A percentile compares a stretch with the other conserved stretches of the same genome.
These are phyloP conservation scores for Lophotriccus pileatus DNA, from an alignment of 2,797 vertebrate genomes.

Conservation along the genomic window DNA sequence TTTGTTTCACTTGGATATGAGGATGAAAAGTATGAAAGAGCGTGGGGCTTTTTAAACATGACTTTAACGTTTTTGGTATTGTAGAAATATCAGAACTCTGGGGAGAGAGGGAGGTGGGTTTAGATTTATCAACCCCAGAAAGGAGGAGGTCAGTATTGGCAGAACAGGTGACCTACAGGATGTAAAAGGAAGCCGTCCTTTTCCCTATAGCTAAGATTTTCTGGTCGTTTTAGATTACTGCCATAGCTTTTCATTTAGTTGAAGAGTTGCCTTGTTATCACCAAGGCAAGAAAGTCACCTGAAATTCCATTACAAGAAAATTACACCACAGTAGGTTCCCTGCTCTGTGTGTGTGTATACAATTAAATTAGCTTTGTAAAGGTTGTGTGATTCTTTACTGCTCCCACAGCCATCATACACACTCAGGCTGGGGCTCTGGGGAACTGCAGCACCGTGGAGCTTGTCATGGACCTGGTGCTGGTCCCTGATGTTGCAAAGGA, in stretches of 20 bases:
- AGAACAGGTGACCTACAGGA: not conserved
- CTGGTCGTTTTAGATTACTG: not conserved
- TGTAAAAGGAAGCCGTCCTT: not conserved
- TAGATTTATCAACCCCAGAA: not conserved
- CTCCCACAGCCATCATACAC: accelerated
- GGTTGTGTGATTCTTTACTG: not conserved
- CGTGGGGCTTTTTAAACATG: not conserved
- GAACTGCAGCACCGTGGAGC: not conserved
- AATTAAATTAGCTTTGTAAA: accelerated
- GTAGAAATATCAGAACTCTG: not conserved
- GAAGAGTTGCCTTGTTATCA: not conserved
- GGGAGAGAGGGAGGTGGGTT: not conserved
- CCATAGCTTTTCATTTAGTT: not conserved
- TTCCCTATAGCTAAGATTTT: not conserved
- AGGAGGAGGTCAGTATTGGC: not conserved
- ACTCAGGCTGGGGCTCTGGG: accelerated
- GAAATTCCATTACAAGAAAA: not conserved
- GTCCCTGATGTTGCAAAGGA: accelerated
- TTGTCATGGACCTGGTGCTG: not conserved
- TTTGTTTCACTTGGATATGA: not conserved
- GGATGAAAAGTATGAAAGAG: not conserved
- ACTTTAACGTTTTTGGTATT: not conserved
- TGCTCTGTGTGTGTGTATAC: not conserved
- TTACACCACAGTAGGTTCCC: not conserved
- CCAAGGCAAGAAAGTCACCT: not conserved